Conservation (phyloP, 2,888 invertebrate species). For the Esperia sulphurella region DNA sequence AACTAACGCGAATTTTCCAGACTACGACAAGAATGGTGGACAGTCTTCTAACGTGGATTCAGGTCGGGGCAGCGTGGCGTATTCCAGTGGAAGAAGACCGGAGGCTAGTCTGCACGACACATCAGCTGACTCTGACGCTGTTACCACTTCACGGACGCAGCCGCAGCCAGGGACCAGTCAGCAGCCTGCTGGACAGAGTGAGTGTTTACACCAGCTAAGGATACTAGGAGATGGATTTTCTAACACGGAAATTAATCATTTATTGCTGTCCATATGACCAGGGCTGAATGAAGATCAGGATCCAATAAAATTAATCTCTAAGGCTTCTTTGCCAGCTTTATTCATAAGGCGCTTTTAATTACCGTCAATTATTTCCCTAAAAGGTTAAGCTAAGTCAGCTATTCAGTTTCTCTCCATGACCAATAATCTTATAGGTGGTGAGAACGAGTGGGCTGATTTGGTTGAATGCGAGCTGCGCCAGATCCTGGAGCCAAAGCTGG, state of each 20-base stretch:
- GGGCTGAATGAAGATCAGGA: too few species aligned
- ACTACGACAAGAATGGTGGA: slow-evolving; percentile 87
- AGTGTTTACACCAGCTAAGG: too few species aligned
- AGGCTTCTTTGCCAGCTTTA: too few species aligned
- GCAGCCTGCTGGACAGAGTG: slow-evolving; percentile 49
- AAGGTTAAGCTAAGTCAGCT: too few species aligned
- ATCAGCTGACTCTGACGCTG: slow-evolving; percentile 80
- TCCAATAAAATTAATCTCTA: too few species aligned
- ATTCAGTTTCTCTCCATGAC: too few species aligned
- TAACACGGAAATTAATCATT: too few species aligned
- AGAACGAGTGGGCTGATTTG: slow-evolving; percentile 89
- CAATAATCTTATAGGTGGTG: slow-evolving; percentile 60
- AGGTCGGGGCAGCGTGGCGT: slow-evolving; percentile 89
- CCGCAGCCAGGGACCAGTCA: slow-evolving; percentile 63
- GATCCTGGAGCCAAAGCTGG: slow-evolving; percentile 86
- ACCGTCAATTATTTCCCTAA: too few species aligned
- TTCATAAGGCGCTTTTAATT: too few species aligned
- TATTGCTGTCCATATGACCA: too few species aligned
- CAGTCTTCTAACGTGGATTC: slow-evolving; percentile 89
- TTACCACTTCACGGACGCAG: slow-evolving; percentile 38
- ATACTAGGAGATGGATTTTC: too few species aligned
- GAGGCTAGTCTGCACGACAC: slow-evolving; percentile 77
- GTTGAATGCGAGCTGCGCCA: slow-evolving; percentile 89
- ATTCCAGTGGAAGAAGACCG: slow-evolving; percentile 84
- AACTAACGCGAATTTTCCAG: slow-evolving; percentile 43